Base-by-base conservation (phyloP, 2,797 vertebrate genomes). In the Simalia tracyae region DNA sequence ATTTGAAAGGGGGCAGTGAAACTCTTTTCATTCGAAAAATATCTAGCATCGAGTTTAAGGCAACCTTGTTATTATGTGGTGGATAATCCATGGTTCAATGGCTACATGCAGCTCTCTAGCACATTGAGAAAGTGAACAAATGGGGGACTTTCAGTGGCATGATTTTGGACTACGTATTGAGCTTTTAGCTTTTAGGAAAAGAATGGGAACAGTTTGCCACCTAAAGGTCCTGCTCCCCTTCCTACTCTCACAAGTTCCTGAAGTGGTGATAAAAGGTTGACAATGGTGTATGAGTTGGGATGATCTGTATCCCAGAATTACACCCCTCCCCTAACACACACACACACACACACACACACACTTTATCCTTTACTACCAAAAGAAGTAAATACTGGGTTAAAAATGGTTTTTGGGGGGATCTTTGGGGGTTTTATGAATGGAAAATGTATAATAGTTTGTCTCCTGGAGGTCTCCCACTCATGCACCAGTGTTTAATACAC, bases 1-100 rank as follows among this genome's bases (percentile, higher is more conserved):
- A 86, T 54, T 87, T 91, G 59, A 94, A 93, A 90, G 92, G 95
- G 24, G 93, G 94, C 96, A 95, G 86, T 94, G 89, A 96, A 94
- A 94, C 89, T 92, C 91, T 31, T 36, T 94, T 57, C 92, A 94
- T n/a, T 88, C 0, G 2, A 81, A 81, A 86, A 86, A 86, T n/a
- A 86, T 31, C 84, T 59, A 81, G 36, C 42, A 46, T 46, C 24
- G 46, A 46, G 9, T 81, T 81, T 81, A 81, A 24, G 76, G 76
- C 22, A 46, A 24, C 1, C 76, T 46, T 46, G 76, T 46, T 81
- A 46, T 46, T 81, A 81, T 9, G 1, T 46, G 46, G 19, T 81
- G 36, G 72, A 22, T 81, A 1, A 81, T 81, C 72, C 72, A 22
- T 76, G 72, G 72, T 19, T 76, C 36, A 22, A 22, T 42, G 36